Percentiles rank a stretch among this genome's conserved stretches.
These are phyloP conservation scores for Caranx ignobilis DNA, from an alignment of 2,113 vertebrate genomes.

Conservation along the genomic window DNA sequence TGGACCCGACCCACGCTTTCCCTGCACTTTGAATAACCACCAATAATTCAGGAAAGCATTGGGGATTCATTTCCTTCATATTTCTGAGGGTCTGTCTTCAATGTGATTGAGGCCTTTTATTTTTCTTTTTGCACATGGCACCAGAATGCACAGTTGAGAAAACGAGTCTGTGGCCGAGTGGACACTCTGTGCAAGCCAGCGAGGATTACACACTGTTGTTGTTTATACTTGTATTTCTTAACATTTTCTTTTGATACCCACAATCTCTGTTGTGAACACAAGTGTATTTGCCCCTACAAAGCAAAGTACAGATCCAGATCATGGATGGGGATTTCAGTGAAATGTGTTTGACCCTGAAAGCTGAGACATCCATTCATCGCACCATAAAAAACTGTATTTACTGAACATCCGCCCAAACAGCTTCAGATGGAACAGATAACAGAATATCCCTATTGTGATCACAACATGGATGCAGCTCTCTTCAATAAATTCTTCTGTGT, in stretches of 20 bases:
- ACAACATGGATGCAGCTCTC: not conserved
- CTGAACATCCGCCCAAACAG: not conserved
- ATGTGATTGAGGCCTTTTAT: not conserved
- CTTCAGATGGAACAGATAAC: not conserved
- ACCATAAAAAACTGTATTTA: not conserved
- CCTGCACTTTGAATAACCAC: slow-evolving; percentile 20
- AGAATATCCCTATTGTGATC: not conserved
- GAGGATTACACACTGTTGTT: not conserved
- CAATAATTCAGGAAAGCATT: slow-evolving; percentile 21
- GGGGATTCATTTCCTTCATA: slow-evolving; percentile 2
- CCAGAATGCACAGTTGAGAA: not conserved
- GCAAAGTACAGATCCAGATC: not conserved
- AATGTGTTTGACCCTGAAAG: not conserved
- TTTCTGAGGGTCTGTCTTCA: not conserved
- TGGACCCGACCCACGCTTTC: not conserved
- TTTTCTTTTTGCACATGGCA: not conserved
- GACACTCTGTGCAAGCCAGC: not conserved
- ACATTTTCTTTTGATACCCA: slow-evolving; percentile 1
- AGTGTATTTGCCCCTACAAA: not conserved
- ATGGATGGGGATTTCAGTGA: not conserved
- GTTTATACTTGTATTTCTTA: not conserved
- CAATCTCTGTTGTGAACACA: not conserved
- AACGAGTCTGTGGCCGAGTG: not conserved
- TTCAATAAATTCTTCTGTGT: no score
- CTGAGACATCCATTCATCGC: slow-evolving; percentile 1